A percentile compares a stretch with the other conserved stretches of the same genome.
Evolutionary conservation across 2,797 vertebrate genomes (phyloP).

Genomic region (Dryobates pubescens): DNA sequence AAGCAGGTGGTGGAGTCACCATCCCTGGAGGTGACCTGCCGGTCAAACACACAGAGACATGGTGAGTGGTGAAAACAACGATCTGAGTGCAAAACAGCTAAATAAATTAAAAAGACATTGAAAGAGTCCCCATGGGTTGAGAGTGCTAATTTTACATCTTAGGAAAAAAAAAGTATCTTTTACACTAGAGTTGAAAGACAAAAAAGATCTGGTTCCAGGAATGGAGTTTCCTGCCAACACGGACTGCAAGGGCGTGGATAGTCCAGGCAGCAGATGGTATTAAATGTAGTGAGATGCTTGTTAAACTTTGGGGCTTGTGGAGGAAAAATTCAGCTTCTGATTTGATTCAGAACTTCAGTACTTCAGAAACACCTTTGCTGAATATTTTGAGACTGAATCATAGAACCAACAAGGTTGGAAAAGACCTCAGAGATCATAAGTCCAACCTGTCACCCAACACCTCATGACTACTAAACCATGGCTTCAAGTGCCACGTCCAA

Average conservation of each 20-base stretch:
- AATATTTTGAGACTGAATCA: neutral
- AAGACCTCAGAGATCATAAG: too few species aligned
- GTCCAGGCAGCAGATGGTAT: neutral
- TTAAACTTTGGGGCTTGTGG: slow-evolving; percentile 5
- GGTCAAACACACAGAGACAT: neutral
- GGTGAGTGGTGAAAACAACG: neutral
- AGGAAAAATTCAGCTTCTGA: neutral
- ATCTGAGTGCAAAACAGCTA: neutral
- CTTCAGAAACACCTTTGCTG: neutral
- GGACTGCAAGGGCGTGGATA: neutral
- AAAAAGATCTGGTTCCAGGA: neutral
- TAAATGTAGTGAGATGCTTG: neutral
- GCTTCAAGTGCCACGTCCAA: too few species aligned
- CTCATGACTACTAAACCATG: too few species aligned
- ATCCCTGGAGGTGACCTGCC: neutral
- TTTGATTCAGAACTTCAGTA: neutral
- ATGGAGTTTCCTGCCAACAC: neutral
- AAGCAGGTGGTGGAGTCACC: too few species aligned
- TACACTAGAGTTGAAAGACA: neutral
- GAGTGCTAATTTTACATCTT: neutral
- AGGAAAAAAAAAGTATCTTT: neutral
- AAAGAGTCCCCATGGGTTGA: neutral
- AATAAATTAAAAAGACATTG: neutral
- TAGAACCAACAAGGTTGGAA: too few species aligned
- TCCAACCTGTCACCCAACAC: too few species aligned